Evolutionary conservation across 2,113 vertebrate species (phyloP).

Genomic region (Synodontis membranacea): DNA sequence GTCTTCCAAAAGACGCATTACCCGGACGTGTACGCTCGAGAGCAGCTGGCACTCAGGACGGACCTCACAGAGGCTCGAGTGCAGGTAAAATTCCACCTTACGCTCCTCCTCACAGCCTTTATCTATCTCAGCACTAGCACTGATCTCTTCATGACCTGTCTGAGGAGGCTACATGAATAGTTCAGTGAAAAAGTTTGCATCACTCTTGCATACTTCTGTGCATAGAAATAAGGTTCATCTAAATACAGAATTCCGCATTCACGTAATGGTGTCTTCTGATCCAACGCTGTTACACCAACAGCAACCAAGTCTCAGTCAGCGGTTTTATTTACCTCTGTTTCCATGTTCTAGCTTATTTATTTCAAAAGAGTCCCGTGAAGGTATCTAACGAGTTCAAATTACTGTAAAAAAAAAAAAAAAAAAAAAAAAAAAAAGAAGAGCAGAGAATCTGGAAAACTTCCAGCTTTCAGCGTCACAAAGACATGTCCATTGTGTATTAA

Average conservation of each 20-base stretch:
- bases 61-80: constrained; percentile 96
- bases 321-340: neutral
- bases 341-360: neutral
- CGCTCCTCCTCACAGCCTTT: neutral
- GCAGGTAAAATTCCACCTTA: constrained; percentile 76
- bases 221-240: neutral
- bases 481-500: too few species aligned
- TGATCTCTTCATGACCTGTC: neutral
- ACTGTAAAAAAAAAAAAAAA: too few species aligned
- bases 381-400: neutral
- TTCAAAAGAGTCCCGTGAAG: neutral
- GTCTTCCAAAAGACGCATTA: constrained; percentile 99
- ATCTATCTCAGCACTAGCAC: neutral
- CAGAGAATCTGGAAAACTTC: neutral
- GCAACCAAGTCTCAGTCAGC: neutral
- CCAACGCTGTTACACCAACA: neutral
- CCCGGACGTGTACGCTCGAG: constrained; percentile 94
- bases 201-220: neutral
- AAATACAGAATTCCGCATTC: neutral
- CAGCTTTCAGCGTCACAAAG: neutral
- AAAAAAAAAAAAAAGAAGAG: too few species aligned
- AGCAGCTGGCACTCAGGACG: constrained; percentile 97
- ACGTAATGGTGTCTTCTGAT: neutral
- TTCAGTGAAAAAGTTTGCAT: too few species aligned
- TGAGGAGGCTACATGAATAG: neutral